phyloP scores from a whole-genome alignment of 2,888 invertebrate species.

The Mactromeris polynyma region DNA sequence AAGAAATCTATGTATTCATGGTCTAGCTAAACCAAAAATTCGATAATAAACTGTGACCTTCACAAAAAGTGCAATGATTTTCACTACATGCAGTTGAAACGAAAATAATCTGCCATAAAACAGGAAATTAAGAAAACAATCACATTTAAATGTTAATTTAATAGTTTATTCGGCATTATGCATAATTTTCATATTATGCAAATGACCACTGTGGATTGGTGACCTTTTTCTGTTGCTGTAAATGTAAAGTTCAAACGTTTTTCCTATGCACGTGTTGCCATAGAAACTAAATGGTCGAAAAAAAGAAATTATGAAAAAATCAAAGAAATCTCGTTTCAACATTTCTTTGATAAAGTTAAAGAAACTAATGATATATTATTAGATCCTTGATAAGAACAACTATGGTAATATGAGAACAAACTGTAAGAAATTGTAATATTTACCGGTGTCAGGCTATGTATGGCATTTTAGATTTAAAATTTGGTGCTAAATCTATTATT shows the following conservation, averaged over 20 bases:
- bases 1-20: not conserved
- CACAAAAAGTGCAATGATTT: not conserved
- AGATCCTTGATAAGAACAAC: not conserved
- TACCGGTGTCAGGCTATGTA: not conserved
- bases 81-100: not conserved
- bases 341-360: not conserved
- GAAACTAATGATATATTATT: too few species aligned
- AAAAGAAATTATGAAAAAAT: not conserved
- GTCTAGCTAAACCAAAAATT: too few species aligned
- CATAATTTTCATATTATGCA: conserved; percentile 18
- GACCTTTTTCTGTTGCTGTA: not conserved
- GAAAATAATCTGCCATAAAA: not conserved
- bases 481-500: not conserved
- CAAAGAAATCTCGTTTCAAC: not conserved
- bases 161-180: not conserved
- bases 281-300: not conserved
- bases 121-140: not conserved
- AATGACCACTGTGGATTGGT: not conserved
- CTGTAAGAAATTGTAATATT: not conserved
- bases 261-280: not conserved
- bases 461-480: conserved; percentile 5
- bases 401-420: not conserved
- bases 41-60: too few species aligned
- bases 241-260: not conserved
- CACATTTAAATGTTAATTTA: not conserved